Percentiles rank a stretch among this genome's conserved stretches.
Conservation (phyloP, 2,888 invertebrate genomes). For the Sclerodermus sp. region DNA sequence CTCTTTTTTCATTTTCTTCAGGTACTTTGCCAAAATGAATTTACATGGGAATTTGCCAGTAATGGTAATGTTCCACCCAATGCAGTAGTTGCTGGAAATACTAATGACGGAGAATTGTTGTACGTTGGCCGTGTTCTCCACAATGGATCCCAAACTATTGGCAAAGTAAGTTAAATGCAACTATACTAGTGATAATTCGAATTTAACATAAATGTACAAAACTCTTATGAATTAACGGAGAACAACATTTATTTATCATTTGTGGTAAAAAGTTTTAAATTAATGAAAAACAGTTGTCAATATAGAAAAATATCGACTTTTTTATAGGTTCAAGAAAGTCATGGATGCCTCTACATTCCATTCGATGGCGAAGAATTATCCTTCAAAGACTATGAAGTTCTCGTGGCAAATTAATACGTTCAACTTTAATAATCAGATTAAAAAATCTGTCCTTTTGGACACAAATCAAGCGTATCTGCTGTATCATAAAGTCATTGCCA, state of each 20-base stretch:
- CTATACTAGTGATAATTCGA: no score
- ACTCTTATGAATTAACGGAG: no score
- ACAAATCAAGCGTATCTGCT: no score
- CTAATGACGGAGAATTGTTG: constrained; percentile 67
- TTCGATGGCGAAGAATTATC: constrained; percentile 68
- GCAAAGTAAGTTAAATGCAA: constrained; percentile 63
- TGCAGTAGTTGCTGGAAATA: constrained; percentile 69
- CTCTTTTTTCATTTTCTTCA: constrained; percentile 35
- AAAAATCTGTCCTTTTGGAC: no score
- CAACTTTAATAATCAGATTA: background rate
- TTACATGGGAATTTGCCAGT: constrained; percentile 67
- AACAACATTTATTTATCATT: no score
- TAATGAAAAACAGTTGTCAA: background rate
- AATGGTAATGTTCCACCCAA: constrained; percentile 67
- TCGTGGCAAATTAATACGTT: constrained; percentile 59
- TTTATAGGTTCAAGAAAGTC: constrained; percentile 51
- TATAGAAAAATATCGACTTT: constrained; percentile 1
- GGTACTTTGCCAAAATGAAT: constrained; percentile 66
- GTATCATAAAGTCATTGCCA: no score
- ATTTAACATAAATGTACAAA: no score
- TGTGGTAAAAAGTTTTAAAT: no score
- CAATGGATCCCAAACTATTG: constrained; percentile 69
- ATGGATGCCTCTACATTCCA: constrained; percentile 56
- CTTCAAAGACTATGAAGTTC: constrained; percentile 69
- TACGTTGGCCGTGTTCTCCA: constrained; percentile 71